These are phyloP conservation scores for Lophius piscatorius DNA, from an alignment of 2,113 vertebrate species.

Conservation along the genomic window DNA sequence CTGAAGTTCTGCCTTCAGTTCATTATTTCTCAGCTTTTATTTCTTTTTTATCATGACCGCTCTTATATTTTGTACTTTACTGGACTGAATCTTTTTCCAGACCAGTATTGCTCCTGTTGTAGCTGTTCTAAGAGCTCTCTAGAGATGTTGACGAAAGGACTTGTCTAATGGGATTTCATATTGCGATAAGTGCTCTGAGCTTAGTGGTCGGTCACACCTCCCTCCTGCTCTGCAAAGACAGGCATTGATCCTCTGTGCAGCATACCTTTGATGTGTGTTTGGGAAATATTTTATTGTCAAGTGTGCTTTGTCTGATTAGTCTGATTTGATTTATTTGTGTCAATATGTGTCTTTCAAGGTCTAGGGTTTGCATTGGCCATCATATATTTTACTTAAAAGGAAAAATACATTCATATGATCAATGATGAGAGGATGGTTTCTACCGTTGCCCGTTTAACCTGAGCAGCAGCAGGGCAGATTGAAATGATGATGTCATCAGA, in stretches of 20 bases:
- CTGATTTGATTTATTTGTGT: background rate
- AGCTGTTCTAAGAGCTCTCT: conserved; percentile 56
- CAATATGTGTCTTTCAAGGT: background rate
- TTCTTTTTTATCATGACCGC: conserved; percentile 20
- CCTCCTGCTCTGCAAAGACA: conserved; percentile 52
- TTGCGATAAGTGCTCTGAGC: conserved; percentile 65
- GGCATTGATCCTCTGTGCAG: conserved; percentile 52
- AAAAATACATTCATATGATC: background rate
- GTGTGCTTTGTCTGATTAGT: conserved; percentile 4
- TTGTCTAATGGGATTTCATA: conserved; percentile 74
- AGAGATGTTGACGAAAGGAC: conserved; percentile 73
- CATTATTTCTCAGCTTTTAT: conserved; percentile 25
- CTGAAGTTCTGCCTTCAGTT: conserved; percentile 9
- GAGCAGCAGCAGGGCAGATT: conserved; percentile 8
- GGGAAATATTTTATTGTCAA: conserved; percentile 18
- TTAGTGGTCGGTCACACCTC: conserved; percentile 55
- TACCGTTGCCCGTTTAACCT: conserved; percentile 4
- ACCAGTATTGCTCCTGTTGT: conserved; percentile 33
- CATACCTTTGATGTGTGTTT: conserved; percentile 24
- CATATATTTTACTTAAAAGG: background rate
- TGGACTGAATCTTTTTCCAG: conserved; percentile 27
- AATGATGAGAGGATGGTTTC: background rate
- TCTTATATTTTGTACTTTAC: conserved; percentile 22
- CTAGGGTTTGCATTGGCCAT: background rate
- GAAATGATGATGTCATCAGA: conserved; percentile 28